Evolutionary conservation across 2,113 vertebrate species (phyloP).

Genomic region (Aphelocoma coerulescens): DNA sequence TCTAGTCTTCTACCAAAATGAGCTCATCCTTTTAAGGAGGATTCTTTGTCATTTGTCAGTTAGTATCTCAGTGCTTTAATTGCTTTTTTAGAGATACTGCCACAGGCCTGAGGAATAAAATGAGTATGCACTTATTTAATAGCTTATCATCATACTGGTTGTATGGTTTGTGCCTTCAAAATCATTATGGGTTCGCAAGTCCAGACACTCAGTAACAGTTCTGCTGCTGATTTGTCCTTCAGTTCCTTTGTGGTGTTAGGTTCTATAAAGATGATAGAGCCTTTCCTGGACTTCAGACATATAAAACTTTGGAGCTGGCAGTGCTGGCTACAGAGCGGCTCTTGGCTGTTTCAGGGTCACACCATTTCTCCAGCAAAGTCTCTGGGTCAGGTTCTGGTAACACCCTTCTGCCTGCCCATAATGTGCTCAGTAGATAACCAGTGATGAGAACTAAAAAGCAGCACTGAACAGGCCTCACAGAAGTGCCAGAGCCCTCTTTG

Average conservation of each 20-base stretch:
- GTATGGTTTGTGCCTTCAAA: background rate
- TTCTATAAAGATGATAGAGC: background rate
- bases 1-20: background rate
- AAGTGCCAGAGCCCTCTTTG: background rate
- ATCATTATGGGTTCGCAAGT: background rate
- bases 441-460: background rate
- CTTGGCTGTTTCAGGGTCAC: background rate
- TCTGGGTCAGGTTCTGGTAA: background rate
- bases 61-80: background rate
- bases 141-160: background rate
- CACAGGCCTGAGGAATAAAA: background rate
- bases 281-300: background rate
- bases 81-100: background rate
- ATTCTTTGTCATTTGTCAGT: background rate
- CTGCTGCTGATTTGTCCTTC: background rate
- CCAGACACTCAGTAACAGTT: background rate
- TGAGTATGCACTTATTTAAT: background rate
- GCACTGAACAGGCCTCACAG: background rate
- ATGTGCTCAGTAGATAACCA: background rate
- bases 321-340: background rate
- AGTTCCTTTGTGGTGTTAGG: background rate
- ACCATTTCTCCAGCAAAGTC: rapidly evolving
- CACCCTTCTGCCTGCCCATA: background rate
- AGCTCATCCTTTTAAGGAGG: background rate
- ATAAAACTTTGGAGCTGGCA: background rate